phyloP scores from a whole-genome alignment of 2,113 vertebrate species.

The Azemiops feae region DNA sequence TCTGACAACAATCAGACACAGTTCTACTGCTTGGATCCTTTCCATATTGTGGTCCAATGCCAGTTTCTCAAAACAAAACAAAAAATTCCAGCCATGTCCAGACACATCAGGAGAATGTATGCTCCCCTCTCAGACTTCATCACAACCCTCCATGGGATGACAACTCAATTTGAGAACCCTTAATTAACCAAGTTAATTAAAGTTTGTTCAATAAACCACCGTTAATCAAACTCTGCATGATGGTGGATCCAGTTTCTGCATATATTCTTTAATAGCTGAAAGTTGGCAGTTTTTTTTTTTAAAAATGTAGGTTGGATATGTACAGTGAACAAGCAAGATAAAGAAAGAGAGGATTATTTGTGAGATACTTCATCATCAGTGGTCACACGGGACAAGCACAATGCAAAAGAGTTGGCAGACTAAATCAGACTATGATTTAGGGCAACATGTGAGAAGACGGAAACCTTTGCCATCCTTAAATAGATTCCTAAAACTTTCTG shows the following conservation, averaged over 20 bases:
- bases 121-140: not conserved
- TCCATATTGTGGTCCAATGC: not conserved
- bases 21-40: not conserved
- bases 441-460: conserved; percentile 73
- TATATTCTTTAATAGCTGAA: not conserved
- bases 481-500: conserved; percentile 56
- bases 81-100: not conserved
- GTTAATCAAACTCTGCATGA: not conserved
- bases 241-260: not conserved
- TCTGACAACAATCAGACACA: not conserved
- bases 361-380: not conserved
- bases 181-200: not conserved
- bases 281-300: not conserved
- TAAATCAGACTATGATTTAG: not conserved
- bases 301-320: not conserved
- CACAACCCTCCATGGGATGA: not conserved
- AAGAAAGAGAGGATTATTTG: not conserved
- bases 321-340: not conserved
- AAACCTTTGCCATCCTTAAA: conserved; percentile 75
- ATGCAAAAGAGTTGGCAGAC: not conserved
- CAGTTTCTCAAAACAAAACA: not conserved
- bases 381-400: conserved; percentile 5
- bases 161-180: not conserved
- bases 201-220: not conserved
- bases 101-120: not conserved